Percentiles rank a stretch among this genome's conserved stretches.
Evolutionary conservation across 2,888 invertebrate genomes (phyloP).

Genomic region (Tetropium fuscum): DNA sequence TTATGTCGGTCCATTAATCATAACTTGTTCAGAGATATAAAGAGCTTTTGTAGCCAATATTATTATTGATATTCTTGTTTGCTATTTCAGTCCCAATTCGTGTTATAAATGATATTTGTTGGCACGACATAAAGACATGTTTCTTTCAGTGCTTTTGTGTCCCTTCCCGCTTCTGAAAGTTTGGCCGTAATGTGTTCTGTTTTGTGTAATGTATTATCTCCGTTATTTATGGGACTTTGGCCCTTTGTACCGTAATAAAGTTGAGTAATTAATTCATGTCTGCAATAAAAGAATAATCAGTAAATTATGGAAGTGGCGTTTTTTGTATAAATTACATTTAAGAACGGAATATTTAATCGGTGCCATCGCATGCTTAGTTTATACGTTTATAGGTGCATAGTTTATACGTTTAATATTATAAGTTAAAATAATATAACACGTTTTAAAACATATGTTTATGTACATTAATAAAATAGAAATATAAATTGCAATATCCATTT

Average conservation of each 20-base stretch:
- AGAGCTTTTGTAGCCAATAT: constrained; percentile 58
- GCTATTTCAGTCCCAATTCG: constrained; percentile 61
- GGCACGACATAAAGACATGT: constrained; percentile 61
- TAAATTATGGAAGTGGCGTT: not conserved
- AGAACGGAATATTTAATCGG: no score
- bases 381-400: no score
- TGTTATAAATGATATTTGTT: constrained; percentile 65
- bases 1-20: constrained; percentile 64
- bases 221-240: constrained; percentile 45
- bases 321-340: not conserved
- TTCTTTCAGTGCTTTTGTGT: constrained; percentile 53
- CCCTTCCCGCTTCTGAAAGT: constrained; percentile 43
- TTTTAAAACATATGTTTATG: no score
- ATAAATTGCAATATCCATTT: no score
- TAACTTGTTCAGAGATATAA: constrained; percentile 60
- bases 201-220: constrained; percentile 42
- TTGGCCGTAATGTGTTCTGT: constrained; percentile 46
- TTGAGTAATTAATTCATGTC: constrained; percentile 44
- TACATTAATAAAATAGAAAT: no score
- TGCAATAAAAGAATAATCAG: constrained; percentile 16
- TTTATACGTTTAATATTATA: no score
- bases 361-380: no score
- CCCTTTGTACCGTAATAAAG: constrained; percentile 35
- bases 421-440: no score
- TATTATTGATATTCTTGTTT: constrained; percentile 66